These are phyloP conservation scores for Quiscalus mexicanus DNA, from an alignment of 2,113 vertebrate species.

Conservation along the genomic window DNA sequence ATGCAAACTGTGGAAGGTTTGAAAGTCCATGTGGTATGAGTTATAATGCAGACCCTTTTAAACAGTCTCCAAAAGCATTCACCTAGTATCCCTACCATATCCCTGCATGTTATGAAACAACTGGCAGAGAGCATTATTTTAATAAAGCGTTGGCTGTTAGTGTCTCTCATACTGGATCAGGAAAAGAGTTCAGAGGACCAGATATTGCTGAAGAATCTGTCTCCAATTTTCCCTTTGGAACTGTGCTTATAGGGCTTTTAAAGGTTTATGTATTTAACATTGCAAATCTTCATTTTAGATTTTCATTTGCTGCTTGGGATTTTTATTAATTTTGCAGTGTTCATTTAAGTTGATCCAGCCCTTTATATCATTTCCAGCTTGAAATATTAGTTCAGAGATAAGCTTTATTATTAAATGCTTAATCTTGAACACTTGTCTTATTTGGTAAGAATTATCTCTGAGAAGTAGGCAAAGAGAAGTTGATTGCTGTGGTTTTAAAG, in stretches of 20 bases:
- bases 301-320: conserved; percentile 7
- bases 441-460: conserved; percentile 57
- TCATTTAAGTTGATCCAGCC: conserved; percentile 26
- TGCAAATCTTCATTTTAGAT: background rate
- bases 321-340: conserved; percentile 33
- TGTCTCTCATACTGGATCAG: background rate
- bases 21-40: background rate
- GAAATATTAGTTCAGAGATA: conserved; percentile 63
- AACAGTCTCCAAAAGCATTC: background rate
- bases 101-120: background rate
- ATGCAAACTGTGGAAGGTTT: background rate
- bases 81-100: background rate
- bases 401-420: conserved; percentile 61
- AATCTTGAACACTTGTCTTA: conserved; percentile 49
- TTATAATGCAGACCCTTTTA: background rate
- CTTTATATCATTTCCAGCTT: conserved; percentile 35
- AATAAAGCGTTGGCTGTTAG: background rate
- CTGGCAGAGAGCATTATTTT: background rate
- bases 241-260: background rate
- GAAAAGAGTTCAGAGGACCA: background rate
- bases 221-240: conserved; percentile 30
- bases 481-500: conserved; percentile 38
- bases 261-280: conserved; percentile 51
- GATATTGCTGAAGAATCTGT: conserved; percentile 21
- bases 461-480: conserved; percentile 44